phyloP scores from a whole-genome alignment of 2,113 vertebrate genomes.

The Crotalus horridus region DNA sequence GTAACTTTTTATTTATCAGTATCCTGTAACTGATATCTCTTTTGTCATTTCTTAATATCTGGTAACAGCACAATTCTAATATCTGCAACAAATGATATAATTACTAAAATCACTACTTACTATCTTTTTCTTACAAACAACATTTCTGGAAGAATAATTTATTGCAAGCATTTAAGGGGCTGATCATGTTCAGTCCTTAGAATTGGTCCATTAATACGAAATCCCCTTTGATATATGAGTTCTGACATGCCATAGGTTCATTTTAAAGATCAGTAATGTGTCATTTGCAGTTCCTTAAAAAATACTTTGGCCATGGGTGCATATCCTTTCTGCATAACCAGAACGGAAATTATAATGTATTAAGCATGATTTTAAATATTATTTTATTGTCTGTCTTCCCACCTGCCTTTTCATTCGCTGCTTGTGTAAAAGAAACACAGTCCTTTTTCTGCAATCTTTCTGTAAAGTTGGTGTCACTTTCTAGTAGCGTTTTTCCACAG shows the following conservation, averaged over 20 bases:
- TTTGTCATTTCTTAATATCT: constrained; percentile 36
- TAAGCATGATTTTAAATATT: constrained; percentile 6
- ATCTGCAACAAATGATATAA: constrained; percentile 13
- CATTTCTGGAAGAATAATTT: background rate
- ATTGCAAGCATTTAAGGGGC: background rate
- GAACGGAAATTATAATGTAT: constrained; percentile 5
- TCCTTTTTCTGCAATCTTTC: background rate
- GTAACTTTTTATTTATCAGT: background rate
- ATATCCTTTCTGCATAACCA: background rate
- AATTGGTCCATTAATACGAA: background rate
- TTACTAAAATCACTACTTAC: background rate
- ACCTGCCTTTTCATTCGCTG: background rate
- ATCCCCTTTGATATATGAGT: background rate
- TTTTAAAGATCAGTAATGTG: constrained; percentile 2
- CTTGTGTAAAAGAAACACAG: background rate
- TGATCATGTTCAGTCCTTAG: background rate
- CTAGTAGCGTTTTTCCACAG: background rate
- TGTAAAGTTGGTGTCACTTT: background rate
- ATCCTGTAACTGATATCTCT: background rate
- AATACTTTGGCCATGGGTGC: background rate
- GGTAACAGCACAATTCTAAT: constrained; percentile 39
- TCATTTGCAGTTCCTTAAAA: background rate
- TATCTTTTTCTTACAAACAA: background rate
- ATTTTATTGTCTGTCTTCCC: background rate
- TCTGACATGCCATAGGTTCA: background rate